phyloP scores from a whole-genome alignment of 2,888 invertebrate genomes.

The Philopedon plagiatum region DNA sequence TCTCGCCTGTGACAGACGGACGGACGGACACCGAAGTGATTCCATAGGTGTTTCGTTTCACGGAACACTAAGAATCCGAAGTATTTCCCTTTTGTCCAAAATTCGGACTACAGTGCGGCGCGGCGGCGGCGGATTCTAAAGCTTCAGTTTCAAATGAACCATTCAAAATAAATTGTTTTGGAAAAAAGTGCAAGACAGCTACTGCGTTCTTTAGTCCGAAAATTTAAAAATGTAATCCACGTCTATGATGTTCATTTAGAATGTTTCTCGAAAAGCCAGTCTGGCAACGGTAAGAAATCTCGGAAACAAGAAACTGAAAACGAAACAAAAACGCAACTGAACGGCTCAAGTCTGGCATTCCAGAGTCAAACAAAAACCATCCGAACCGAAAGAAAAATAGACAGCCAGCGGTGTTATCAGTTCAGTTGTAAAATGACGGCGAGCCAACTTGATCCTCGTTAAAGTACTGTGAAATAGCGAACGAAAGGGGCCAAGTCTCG shows the following conservation, averaged over 20 bases:
- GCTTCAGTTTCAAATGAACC: too few species aligned
- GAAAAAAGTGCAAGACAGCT: neutral
- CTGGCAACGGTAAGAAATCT: constrained; percentile 15
- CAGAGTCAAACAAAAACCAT: constrained; percentile 45
- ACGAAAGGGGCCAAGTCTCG: constrained; percentile 52
- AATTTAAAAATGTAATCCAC: constrained; percentile 12
- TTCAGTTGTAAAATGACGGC: constrained; percentile 50
- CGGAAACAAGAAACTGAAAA: constrained; percentile 27
- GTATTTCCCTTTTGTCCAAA: too few species aligned
- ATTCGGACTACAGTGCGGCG: too few species aligned
- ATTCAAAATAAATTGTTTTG: neutral
- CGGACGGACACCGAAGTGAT: too few species aligned
- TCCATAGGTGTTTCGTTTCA: too few species aligned
- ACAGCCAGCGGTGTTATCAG: constrained; percentile 50
- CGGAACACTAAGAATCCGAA: too few species aligned
- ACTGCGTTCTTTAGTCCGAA: neutral
- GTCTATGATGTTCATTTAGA: constrained; percentile 28
- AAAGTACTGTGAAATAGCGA: constrained; percentile 52
- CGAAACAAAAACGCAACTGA: constrained; percentile 33
- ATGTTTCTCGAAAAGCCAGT: constrained; percentile 16
- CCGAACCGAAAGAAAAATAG: constrained; percentile 48
- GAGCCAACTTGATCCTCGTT: constrained; percentile 50
- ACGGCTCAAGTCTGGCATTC: constrained; percentile 31
- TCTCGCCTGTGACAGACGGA: too few species aligned
- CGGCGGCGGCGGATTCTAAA: too few species aligned